These are phyloP conservation scores for Drosophila ananassae DNA, from an alignment of 1,140 invertebrate species.

Conservation along the genomic window DNA sequence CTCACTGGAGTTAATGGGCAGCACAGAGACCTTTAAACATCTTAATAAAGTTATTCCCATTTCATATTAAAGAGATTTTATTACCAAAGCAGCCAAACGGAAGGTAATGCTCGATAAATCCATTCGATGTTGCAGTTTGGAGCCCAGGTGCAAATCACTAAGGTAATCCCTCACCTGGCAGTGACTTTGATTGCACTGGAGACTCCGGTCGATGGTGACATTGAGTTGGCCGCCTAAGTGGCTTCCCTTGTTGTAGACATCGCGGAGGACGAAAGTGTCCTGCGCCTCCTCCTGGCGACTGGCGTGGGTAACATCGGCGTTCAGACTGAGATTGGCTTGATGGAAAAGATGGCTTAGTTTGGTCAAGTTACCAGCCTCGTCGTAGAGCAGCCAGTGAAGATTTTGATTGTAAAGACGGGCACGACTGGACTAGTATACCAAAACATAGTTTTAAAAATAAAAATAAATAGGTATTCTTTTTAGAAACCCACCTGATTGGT, in stretches of 20 bases:
- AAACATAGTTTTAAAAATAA: background rate
- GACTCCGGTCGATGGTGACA: slow-evolving; percentile 67
- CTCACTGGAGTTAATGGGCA: slow-evolving; percentile 43
- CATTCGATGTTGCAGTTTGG: slow-evolving; percentile 56
- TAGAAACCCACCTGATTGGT: slow-evolving; percentile 52
- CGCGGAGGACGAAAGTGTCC: slow-evolving; percentile 49
- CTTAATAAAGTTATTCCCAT: background rate
- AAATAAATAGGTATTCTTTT: background rate
- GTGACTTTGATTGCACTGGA: slow-evolving; percentile 45
- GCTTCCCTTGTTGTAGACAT: slow-evolving; percentile 79
- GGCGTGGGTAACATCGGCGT: slow-evolving; percentile 65
- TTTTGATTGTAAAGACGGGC: slow-evolving; percentile 53
- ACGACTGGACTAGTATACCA: slow-evolving; percentile 45
- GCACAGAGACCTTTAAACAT: slow-evolving; percentile 36
- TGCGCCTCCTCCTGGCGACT: slow-evolving; percentile 1
- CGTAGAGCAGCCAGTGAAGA: slow-evolving; percentile 71
- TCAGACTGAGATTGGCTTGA: slow-evolving; percentile 63
- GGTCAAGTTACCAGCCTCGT: slow-evolving; percentile 42
- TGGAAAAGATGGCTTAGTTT: slow-evolving; percentile 37
- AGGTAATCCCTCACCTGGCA: slow-evolving; percentile 54
- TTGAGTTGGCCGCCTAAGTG: slow-evolving; percentile 69
- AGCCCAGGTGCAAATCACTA: slow-evolving; percentile 53
- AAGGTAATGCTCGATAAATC: slow-evolving; percentile 65
- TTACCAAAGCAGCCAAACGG: slow-evolving; percentile 64
- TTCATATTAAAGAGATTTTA: background rate